These are phyloP conservation scores for Drosophila leonis DNA, from an alignment of 2,888 invertebrate genomes.

Conservation along the genomic window DNA sequence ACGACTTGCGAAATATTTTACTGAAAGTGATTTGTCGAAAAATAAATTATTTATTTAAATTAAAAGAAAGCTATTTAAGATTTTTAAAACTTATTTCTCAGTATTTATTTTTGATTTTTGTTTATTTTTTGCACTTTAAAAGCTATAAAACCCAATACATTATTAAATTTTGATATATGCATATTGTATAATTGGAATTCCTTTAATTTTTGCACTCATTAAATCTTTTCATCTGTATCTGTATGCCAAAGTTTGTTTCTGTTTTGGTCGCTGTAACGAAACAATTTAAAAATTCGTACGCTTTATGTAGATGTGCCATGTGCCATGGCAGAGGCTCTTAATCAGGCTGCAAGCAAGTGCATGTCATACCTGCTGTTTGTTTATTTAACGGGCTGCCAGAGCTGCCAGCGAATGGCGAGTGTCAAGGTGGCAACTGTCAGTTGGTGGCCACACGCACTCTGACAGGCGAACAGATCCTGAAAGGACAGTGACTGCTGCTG, in stretches of 20 bases:
- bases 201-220: neutral
- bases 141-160: too few species aligned
- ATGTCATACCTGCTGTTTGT: slow-evolving; percentile 43
- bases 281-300: slow-evolving; percentile 2
- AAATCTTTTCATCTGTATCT: neutral
- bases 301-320: neutral
- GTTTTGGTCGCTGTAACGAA: neutral
- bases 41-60: too few species aligned
- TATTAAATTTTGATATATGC: too few species aligned
- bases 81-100: neutral
- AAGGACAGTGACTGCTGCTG: slow-evolving; percentile 40
- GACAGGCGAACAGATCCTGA: slow-evolving; percentile 59
- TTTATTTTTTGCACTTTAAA: too few species aligned
- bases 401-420: slow-evolving; percentile 52
- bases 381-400: slow-evolving; percentile 63
- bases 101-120: neutral
- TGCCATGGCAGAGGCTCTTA: slow-evolving; percentile 22
- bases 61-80: too few species aligned
- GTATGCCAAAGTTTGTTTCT: neutral
- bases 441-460: slow-evolving; percentile 72
- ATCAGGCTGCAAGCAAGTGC: slow-evolving; percentile 54
- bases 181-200: neutral
- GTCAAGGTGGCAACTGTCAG: slow-evolving; percentile 77
- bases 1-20: too few species aligned
- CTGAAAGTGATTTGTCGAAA: too few species aligned